Evolutionary conservation across 2,888 invertebrate species (phyloP).

Genomic region (Geotrupes spiniger): DNA sequence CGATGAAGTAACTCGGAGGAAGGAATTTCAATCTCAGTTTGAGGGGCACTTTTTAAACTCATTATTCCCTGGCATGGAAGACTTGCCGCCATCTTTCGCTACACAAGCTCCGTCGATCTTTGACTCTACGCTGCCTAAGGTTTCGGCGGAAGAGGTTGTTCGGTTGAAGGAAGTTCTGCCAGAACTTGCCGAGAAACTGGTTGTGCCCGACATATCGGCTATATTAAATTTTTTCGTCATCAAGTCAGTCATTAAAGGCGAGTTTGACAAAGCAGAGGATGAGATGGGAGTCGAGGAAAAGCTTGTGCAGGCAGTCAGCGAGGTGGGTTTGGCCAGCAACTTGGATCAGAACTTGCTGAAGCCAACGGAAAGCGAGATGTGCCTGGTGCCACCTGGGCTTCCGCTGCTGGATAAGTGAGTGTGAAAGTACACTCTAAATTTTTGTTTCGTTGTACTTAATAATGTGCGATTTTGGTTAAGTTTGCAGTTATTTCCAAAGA

Average conservation of each 20-base stretch:
- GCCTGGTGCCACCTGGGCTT: constrained; percentile 39
- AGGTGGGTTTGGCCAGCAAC: constrained; percentile 46
- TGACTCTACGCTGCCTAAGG: constrained; percentile 68
- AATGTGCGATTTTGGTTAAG: too few relatives aligned
- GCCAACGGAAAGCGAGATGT: constrained; percentile 44
- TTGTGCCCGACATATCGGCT: constrained; percentile 65
- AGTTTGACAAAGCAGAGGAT: constrained; percentile 34
- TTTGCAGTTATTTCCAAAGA: too few relatives aligned
- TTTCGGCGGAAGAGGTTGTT: constrained; percentile 61
- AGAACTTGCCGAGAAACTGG: constrained; percentile 61
- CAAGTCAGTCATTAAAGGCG: constrained; percentile 33
- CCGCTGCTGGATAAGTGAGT: constrained; percentile 47
- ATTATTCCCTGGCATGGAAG: constrained; percentile 88
- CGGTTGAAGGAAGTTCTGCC: constrained; percentile 63
- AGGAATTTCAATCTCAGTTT: constrained; percentile 73
- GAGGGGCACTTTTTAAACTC: constrained; percentile 82
- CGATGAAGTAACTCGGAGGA: constrained; percentile 76
- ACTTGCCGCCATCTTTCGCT: constrained; percentile 76
- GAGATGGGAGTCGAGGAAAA: constrained; percentile 44
- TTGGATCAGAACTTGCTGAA: constrained; percentile 47
- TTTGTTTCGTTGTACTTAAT: too few relatives aligned
- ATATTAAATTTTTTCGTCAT: constrained; percentile 67
- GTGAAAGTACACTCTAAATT: too few relatives aligned
- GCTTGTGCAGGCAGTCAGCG: constrained; percentile 44
- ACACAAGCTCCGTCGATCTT: constrained; percentile 76